Evolutionary conservation across 2,888 invertebrate species (phyloP).

Genomic region (Mythimna loreyi): DNA sequence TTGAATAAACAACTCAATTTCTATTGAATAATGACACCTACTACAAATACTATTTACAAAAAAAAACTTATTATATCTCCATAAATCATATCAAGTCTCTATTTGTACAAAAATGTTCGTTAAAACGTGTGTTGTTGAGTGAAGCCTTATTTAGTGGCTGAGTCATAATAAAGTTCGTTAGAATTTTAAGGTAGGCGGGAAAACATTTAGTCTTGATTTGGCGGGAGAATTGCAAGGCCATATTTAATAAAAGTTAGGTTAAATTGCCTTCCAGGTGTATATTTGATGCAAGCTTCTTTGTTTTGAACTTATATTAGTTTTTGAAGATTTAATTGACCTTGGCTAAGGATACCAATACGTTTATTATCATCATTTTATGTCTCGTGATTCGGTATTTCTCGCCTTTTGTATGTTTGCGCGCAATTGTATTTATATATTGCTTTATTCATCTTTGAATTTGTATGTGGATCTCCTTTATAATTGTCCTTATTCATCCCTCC

Average conservation of each 20-base stretch:
- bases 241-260: neutral
- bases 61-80: neutral
- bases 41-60: conserved; percentile 14
- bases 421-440: neutral
- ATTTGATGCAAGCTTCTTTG: neutral
- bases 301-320: neutral
- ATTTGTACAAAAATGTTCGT: conserved; percentile 47
- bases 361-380: neutral
- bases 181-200: conserved; percentile 32
- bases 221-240: conserved; percentile 37
- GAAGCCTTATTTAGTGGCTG: conserved; percentile 37
- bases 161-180: conserved; percentile 55
- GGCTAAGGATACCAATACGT: neutral
- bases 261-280: neutral
- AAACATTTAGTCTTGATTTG: conserved; percentile 28
- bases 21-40: no score
- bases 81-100: conserved; percentile 7
- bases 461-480: no score
- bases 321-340: neutral
- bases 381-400: neutral
- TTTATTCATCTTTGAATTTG: neutral
- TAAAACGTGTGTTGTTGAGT: conserved; percentile 40
- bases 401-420: neutral
- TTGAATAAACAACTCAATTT: no score
- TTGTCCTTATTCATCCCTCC: no score